These are phyloP conservation scores for Neocrepidodera transversa DNA, from an alignment of 2,888 invertebrate species.

Conservation along the genomic window DNA sequence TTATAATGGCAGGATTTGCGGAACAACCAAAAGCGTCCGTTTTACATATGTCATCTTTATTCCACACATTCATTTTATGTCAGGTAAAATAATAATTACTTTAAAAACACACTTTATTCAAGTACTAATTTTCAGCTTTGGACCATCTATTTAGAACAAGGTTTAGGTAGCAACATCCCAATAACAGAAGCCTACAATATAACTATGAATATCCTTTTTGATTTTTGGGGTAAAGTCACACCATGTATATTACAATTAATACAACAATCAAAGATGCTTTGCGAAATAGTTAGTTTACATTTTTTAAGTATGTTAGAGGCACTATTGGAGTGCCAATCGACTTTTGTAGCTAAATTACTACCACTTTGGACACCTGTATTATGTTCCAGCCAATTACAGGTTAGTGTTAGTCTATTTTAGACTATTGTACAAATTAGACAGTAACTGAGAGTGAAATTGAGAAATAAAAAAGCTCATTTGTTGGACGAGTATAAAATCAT, in stretches of 20 bases:
- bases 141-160: conserved; percentile 97
- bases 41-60: conserved; percentile 93
- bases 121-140: conserved; percentile 70
- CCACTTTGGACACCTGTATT: conserved; percentile 97
- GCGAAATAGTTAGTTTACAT: conserved; percentile 97
- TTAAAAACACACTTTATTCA: not conserved
- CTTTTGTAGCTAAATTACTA: conserved; percentile 86
- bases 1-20: conserved; percentile 95
- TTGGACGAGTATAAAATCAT: too few relatives aligned
- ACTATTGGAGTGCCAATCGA: conserved; percentile 92
- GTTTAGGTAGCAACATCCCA: conserved; percentile 71
- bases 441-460: too few relatives aligned
- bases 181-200: conserved; percentile 75
- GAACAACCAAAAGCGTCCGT: conserved; percentile 93
- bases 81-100: conserved; percentile 66
- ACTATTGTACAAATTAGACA: too few relatives aligned
- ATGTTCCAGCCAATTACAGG: conserved; percentile 87
- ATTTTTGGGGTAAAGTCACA: conserved; percentile 99
- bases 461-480: too few relatives aligned
- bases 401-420: too few relatives aligned
- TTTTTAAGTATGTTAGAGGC: conserved; percentile 95
- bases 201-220: conserved; percentile 84
- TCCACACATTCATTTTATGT: conserved; percentile 96
- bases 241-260: conserved; percentile 93
- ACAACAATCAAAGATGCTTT: conserved; percentile 90